Base-by-base conservation (phyloP, 2,113 vertebrate species). In the Donacobius atricapilla region DNA sequence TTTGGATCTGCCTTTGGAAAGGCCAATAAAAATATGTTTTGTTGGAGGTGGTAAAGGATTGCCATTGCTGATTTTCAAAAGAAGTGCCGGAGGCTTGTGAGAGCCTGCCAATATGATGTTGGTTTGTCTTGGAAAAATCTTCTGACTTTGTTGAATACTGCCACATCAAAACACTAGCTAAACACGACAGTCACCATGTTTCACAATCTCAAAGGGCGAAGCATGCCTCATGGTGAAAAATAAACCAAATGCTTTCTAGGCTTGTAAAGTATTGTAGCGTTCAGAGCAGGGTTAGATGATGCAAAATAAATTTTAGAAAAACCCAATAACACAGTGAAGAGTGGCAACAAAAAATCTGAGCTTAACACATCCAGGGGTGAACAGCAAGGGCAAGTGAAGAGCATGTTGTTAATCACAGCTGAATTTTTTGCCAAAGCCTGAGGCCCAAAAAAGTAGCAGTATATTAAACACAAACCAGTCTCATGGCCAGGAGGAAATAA, bases 401-500 rank as follows among this genome's bases (percentile, higher is more conserved):
- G 37, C 45, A 24, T 44, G 13, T 57, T 89, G 50, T 83, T 93
- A 92, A 87, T 87, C 90, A 75, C 31, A 94, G 69, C 35, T 12
- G 64, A 88, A 71, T 89, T 90, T 90, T 76, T 71, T 90, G 31
- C 80, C 25, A 22, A 64, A 92, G 86, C 88, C 85, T 1, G 6
- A 77, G 60, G 85, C 58, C 66, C 51, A 86, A 71, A 68, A 94
- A 88, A 75, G 68, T 23, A 54, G 47, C 25, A 92, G 56, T 71
- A 50, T 95, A 81, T 88, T 90, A 95, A 96, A 90, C 71, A 56
- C 76, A 95, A 92, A 50, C 58, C 45, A 63, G 42, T 83, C 51
- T 63, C 40, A 60, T 64, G 68, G 69, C 68, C 72, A 64, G 78
- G 61, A 93, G 80, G 83, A 86, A 96, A 75, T 68, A 86, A 71